Evolutionary conservation across 2,113 vertebrate genomes (phyloP), one percentile per base, ranked within the genome.

Genomic region (Caloenas nicobarica): DNA sequence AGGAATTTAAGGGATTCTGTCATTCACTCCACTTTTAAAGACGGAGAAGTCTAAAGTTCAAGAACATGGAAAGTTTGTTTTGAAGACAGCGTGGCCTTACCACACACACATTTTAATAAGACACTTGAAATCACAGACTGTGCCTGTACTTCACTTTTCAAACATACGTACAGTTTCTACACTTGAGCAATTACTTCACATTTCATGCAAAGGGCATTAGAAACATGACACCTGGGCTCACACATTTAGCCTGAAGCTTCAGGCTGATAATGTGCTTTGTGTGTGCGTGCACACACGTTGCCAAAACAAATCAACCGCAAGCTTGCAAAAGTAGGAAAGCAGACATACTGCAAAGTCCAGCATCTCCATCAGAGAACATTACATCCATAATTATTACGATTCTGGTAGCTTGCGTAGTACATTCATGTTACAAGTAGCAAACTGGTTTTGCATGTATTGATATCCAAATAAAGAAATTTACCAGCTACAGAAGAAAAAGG

Each of bases 211-310:
- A 95, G n/a, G 18, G 18, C 46, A 58, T 71, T 51, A 83, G 76
- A 86, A 90, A 70, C 26, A 42, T 0, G 29, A 81, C 89, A 91
- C 79, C 62, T 60, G 46, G 38, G 56, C 28, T 93, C 60, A 48
- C 71, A 70, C 42, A 34, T 34, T 68, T 48, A 86, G 72, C 88
- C 82, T 71, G 82, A 78, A 62, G 65, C 77, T 78, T 51, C 34
- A 71, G 57, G 33, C 31, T 54, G 70, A 62, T 48, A 73, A 91
- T 4, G 13, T 0, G 1, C 11, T 73, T 38, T 61, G 44, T 34
- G 64, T 0, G 0, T 48, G 12, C 11, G 13, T 10, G 34, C 7
- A 51, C 54, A 48, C 42, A 28, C 9, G 0, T 6, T 77, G 44
- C 25, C 50, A 60, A 61, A 58, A n/a, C 23, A 50, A 61, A 58